Conservation (phyloP, 2,888 invertebrate species). For the Anticlea derivata region DNA sequence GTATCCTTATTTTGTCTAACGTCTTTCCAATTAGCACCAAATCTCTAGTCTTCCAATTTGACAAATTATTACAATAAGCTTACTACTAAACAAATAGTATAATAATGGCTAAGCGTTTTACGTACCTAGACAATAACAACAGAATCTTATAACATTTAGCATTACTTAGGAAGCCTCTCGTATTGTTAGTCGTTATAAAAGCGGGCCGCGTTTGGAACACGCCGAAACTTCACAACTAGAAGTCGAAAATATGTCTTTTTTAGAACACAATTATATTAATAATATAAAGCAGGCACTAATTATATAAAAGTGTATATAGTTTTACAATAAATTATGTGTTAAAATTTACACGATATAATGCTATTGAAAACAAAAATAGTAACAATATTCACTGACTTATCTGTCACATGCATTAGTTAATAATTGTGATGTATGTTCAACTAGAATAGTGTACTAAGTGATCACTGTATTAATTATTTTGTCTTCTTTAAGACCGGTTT, state of each 20-base stretch:
- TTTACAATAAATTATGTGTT: conserved; percentile 81
- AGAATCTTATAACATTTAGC: conserved; percentile 78
- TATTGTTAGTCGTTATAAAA: conserved; percentile 63
- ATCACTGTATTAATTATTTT: conserved; percentile 1
- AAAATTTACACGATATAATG: conserved; percentile 68
- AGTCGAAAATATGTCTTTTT: conserved; percentile 79
- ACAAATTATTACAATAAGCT: conserved; percentile 76
- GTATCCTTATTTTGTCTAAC: conserved; percentile 58
- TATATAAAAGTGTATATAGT: conserved; percentile 75
- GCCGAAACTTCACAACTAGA: conserved; percentile 51
- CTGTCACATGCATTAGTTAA: conserved; percentile 33
- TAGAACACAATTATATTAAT: conserved; percentile 68
- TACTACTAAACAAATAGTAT: conserved; percentile 72
- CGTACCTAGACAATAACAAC: conserved; percentile 81
- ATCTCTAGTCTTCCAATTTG: conserved; percentile 81
- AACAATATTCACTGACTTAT: conserved; percentile 56
- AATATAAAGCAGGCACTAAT: conserved; percentile 82
- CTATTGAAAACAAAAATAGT: conserved; percentile 69
- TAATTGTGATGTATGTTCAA: conserved; percentile 57
- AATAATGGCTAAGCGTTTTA: conserved; percentile 78
- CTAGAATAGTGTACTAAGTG: conserved; percentile 51
- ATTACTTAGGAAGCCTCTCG: conserved; percentile 79
- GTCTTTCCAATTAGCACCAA: conserved; percentile 81
- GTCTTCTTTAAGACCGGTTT: neutral
- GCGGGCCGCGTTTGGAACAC: conserved; percentile 70